Percentiles rank a stretch among this genome's conserved stretches.
Evolutionary conservation across 2,797 vertebrate species (phyloP).

Genomic region (Sebastes kiyomatsui): DNA sequence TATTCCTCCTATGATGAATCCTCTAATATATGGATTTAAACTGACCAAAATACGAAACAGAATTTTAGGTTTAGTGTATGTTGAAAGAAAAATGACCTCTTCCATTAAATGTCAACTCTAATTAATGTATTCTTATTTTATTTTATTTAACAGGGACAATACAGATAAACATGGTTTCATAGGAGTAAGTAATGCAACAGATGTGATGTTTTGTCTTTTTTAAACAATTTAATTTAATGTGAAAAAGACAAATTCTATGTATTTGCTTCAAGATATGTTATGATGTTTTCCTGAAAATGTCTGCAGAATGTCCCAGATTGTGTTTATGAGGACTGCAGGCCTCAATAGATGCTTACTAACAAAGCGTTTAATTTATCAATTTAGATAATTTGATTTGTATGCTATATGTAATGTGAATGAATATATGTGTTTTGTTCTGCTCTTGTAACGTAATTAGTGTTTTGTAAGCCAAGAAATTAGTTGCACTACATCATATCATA

Average conservation of each 20-base stretch:
- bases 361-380: not conserved
- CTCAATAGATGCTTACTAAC: not conserved
- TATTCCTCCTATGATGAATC: constrained; percentile 59
- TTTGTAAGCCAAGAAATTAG: not conserved
- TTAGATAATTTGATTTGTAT: not conserved
- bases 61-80: constrained; percentile 5
- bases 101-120: not conserved
- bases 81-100: not conserved
- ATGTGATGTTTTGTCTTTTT: not conserved
- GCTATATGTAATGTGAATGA: not conserved
- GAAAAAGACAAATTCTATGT: not conserved
- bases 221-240: not conserved
- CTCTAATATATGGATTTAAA: constrained; percentile 62
- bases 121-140: not conserved
- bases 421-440: not conserved
- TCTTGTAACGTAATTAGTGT: not conserved
- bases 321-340: not conserved
- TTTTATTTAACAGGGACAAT: not conserved
- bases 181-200: not conserved
- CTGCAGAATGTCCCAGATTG: not conserved
- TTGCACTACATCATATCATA: not conserved
- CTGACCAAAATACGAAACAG: constrained; percentile 48
- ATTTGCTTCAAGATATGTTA: not conserved
- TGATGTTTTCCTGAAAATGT: not conserved
- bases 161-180: not conserved